Percentiles rank a stretch among this genome's conserved stretches.
These are phyloP conservation scores for Phataginus tricuspis DNA, from an alignment of 2,797 vertebrate species.

Conservation along the genomic window DNA sequence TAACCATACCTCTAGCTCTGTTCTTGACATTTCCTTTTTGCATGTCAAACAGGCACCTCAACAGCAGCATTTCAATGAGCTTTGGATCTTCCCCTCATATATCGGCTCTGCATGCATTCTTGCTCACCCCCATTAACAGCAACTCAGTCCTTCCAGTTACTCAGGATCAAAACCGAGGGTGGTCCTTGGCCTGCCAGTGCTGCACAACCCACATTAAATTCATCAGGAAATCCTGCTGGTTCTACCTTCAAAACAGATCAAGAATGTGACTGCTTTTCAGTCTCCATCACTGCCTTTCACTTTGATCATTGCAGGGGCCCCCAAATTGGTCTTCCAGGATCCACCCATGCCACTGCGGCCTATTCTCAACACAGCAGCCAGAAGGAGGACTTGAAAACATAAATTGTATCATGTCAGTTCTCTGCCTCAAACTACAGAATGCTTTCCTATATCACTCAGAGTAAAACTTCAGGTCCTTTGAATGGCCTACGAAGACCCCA, in stretches of 20 bases:
- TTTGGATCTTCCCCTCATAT: neutral
- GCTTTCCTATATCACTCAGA: neutral
- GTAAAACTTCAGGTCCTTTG: neutral
- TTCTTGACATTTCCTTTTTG: neutral
- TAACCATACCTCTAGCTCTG: neutral
- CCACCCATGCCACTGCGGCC: neutral
- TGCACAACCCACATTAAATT: neutral
- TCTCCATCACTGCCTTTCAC: rapidly evolving
- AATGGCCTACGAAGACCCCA: rapidly evolving
- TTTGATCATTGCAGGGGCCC: no score
- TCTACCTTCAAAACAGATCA: neutral
- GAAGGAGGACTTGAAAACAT: neutral
- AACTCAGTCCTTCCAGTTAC: neutral
- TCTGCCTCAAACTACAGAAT: neutral
- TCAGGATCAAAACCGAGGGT: neutral
- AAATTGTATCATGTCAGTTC: neutral
- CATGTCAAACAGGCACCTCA: neutral
- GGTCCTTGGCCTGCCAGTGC: neutral
- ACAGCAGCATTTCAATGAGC: neutral
- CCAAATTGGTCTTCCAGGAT: neutral
- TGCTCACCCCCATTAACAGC: neutral
- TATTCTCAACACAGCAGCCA: neutral
- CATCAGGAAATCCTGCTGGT: neutral
- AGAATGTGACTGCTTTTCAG: neutral
- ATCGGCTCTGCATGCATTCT: neutral